These are phyloP conservation scores for Characodon lateralis DNA, from an alignment of 2,797 vertebrate species.

Conservation along the genomic window DNA sequence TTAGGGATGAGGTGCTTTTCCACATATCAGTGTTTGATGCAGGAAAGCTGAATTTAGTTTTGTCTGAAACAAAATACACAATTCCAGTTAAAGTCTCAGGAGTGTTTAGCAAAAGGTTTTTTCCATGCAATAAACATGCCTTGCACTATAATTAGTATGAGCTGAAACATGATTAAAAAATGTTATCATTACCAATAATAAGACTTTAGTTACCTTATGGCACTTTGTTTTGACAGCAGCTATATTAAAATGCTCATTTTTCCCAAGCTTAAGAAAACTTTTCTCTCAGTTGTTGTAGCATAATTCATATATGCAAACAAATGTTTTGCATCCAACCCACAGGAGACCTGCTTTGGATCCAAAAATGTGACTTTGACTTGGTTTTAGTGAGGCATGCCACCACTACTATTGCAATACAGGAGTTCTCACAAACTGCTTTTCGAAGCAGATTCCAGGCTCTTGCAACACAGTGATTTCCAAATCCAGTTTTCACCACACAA, in stretches of 20 bases:
- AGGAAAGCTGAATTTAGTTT: neutral
- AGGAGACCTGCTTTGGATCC: slow-evolving; percentile 1
- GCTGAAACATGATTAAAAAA: neutral
- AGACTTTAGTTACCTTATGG: neutral
- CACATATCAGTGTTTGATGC: neutral
- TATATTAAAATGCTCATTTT: neutral
- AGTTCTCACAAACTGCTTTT: slow-evolving; percentile 3
- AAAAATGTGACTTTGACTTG: slow-evolving; percentile 16
- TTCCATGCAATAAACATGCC: neutral
- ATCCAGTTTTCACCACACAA: slow-evolving; percentile 8
- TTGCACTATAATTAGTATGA: neutral
- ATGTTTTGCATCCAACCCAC: neutral
- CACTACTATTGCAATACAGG: neutral
- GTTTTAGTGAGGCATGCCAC: neutral
- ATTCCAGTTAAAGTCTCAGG: neutral
- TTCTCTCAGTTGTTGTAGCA: neutral
- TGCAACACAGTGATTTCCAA: neutral
- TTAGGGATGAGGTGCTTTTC: neutral
- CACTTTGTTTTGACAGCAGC: slow-evolving; percentile 2
- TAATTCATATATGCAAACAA: slow-evolving; percentile 1
- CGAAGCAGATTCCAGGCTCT: slow-evolving; percentile 2
- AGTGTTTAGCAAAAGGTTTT: neutral
- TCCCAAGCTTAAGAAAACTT: neutral
- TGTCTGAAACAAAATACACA: neutral
- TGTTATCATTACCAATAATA: neutral